Base-by-base conservation (phyloP, 1,140 invertebrate species). In the Leucophenga varia region DNA sequence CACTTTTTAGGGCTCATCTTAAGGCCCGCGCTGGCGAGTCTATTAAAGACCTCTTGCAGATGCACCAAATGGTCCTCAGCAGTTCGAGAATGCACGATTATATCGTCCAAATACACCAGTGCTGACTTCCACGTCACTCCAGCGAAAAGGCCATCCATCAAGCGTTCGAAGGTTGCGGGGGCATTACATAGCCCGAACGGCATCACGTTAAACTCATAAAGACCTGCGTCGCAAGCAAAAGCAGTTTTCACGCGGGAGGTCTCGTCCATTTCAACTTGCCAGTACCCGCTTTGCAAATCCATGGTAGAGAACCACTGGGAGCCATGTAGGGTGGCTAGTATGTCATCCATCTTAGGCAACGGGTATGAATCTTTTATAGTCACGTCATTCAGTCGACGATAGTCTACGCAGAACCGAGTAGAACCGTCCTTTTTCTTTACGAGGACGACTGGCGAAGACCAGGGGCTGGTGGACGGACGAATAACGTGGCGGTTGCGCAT, bases 381-480 rank as follows among this genome's bases (percentile, higher is more conserved):
- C 1, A 70, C 50, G 2, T 59, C 43, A 46, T 77, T 78, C 5
- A 77, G 34, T 13, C 43, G 16, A 1, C 71, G 44, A 32, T 61
- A 65, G 32, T 71, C 57, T 0, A 63, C 36, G n/a, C 55, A 71
- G 21, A 72, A 63, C 3, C 59, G 39, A n/a, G 39, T 36, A 13
- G 37, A 36, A 0, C 55, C 57, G 22, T 54, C 53, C 32, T 80
- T 79, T 47, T 85, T 85, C 1, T 52, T 58, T 0, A 81, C 76
- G 6, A 82, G 38, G 0, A 82, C 74, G 0, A 80, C 51, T 1
- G 76, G 80, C 0, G 72, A 70, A 7, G 70, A 56, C 75, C 79
- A 84, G 0, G 75, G 60, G 12, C 65, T 75, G 1, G 59, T 55
- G 5, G 72, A 73, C 1, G 75, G 72, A 4, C 5, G 4, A 8